Evolutionary conservation across 2,888 invertebrate genomes (phyloP), one percentile per base, ranked within the genome.

Genomic region (Trichacis sp.): DNA sequence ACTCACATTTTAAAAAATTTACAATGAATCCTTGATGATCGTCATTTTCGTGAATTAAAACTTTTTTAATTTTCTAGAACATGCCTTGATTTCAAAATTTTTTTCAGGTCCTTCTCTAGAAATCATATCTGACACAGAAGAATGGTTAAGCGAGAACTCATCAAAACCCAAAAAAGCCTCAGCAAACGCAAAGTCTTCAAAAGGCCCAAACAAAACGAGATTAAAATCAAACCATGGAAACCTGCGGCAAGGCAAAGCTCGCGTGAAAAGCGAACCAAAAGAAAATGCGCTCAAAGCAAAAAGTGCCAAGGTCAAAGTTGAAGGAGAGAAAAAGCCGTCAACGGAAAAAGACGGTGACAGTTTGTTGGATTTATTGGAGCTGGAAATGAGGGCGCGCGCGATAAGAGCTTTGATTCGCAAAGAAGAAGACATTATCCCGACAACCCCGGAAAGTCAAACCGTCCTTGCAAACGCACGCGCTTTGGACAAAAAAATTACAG

Each of bases 321-420:
- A 76, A 64, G 4, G 24, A 3, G 24, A 24, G 24, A 24, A 24
- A 24, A 24, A 24, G 8, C 4, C 24, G 8, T 33, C 20, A 19
- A 76, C 79, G 50, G 76, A 75, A 55, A 82, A 84, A 55, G 83
- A 84, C 58, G 84, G 84, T 0, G 86, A 86, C 60, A 85, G 85
- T 71, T 77, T 87, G 19, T 80, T 88, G 64, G 88, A 88, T 76
- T 80, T 88, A 24, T 75, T 88, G 50, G 88, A 88, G 72, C 76
- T 88, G 48, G 88, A 88, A 78, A 88, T 88, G 88, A 84, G 88
- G 72, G 88, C 88, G 0, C 79, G 87, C 53, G 88, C 88, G 3
- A 88, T 88, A 66, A 85, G 88, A 71, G 87, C 88, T 20, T 83
- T 88, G 69, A 84, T 84, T 62, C 77, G 84, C 9, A 84, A 84